Evolutionary conservation across 2,888 invertebrate species (phyloP), one percentile per base, ranked within the genome.

Genomic region (Hymenopus coronatus): DNA sequence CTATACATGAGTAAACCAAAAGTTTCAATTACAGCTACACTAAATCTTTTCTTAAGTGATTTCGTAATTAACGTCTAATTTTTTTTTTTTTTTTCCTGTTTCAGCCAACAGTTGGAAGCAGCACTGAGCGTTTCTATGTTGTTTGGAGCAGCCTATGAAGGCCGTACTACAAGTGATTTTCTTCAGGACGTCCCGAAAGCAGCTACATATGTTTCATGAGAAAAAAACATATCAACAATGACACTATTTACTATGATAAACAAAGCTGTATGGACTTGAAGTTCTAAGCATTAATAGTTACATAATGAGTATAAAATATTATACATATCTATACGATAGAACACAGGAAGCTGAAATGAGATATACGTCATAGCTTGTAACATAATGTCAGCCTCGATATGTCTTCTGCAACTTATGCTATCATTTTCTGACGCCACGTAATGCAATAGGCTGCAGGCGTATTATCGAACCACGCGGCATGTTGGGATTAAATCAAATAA

Each of bases 51-150:
- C n/a, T n/a, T n/a, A n/a, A n/a, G 6, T 40, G 40, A 12, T 40
- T 12, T 6, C 2, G 9, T 1, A 40, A 12, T 40, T 40, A 40
- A 40, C 12, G 12, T 40, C 1, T 40, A 40, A n/a, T 88, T 30
- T 33, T 27, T 84, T 85, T 88, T 27, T 87, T 7, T 82, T 33
- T 84, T 25, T 87, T 84, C 2, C 40, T 87, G 40, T 89, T 94
- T 90, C 94, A 96, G 97, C 97, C 92, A 97, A 97, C 94, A 97
- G 96, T 95, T 97, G 97, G 97, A 97, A 97, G 94, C 97, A 97
- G 93, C 97, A 97, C 94, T 96, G 90, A 90, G 82, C 40, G 25
- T 82, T 4, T 33, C 12, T 27, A 70, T 54, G 28, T 7, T 20
- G 12, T 54, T 81, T 70, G 54, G 25, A 70, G 54, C 54, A 20